Evolutionary conservation across 1,140 invertebrate genomes (phyloP).

Genomic region (Berghia stephanieae): DNA sequence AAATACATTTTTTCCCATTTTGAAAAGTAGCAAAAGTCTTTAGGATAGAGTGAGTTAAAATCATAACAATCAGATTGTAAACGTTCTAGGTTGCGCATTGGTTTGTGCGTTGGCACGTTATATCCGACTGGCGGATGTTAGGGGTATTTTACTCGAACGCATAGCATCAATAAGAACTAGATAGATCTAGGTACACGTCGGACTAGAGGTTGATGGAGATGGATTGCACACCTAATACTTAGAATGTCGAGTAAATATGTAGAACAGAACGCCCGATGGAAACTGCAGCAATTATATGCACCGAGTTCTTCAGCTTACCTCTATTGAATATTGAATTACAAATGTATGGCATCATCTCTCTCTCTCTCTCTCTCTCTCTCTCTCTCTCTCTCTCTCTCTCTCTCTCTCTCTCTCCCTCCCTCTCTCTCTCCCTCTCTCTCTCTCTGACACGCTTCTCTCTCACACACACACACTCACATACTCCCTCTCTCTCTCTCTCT

Average conservation of each 20-base stretch:
- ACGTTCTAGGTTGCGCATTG: too few relatives aligned
- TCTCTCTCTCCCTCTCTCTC: background rate
- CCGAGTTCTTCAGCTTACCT: background rate
- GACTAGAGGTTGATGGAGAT: background rate
- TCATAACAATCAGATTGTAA: too few relatives aligned
- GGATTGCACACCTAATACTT: background rate
- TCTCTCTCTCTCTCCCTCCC: background rate
- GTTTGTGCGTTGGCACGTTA: too few relatives aligned
- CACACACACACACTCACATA: background rate
- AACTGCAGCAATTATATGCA: background rate
- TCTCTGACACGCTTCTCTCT: background rate
- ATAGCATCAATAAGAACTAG: background rate
- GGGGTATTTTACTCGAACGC: too few relatives aligned
- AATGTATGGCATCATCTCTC: background rate
- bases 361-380: background rate
- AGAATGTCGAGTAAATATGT: background rate
- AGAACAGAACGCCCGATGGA: background rate
- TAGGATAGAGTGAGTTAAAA: too few relatives aligned
- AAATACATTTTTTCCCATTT: too few relatives aligned
- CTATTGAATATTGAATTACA: background rate
- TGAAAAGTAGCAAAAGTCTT: too few relatives aligned
- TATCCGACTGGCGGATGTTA: too few relatives aligned
- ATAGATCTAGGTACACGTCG: background rate
- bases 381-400: background rate
- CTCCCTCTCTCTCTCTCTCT: background rate